Evolutionary conservation across 2,888 invertebrate genomes (phyloP), one percentile per base, ranked within the genome.

Genomic region (Hydropsyche betteni): DNA sequence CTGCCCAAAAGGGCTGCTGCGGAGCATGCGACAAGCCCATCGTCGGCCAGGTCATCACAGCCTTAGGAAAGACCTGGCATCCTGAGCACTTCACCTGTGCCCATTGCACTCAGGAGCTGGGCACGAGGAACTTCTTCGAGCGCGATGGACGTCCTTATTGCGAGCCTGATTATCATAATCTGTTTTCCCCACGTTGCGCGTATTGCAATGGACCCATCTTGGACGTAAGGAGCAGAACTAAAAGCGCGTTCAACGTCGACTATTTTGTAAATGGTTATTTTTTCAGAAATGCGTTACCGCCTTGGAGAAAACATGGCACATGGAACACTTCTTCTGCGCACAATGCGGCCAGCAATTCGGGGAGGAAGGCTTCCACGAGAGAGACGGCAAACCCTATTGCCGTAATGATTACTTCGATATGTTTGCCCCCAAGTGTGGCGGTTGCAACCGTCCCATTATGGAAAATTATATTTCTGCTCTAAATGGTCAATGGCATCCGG

Each of bases 1-100:
- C 98, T 80, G 97, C 98, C 82, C 98, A 99, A 85, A 99, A 99
- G 89, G 99, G 99, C 83, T 97, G 98, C 89, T 99, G 99, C 92
- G 97, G 92, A 84, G 97, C 97, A 81, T 99, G 99, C 89, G 96
- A 97, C 86, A 99, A 99, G 83, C 97, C 99, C 80, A 99, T 99
- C 86, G 97, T 99, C 78, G 99, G 99, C 81, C 98, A 98, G 92
- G 94, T 97, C 81, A 96, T 97, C 84, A 99, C 98, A 79, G 99
- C 99, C 24, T 85, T 99, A 84, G 99, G 98, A 74, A 95, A 97
- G 86, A 98, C 98, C 80, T 99, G 98, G 98, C 99, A 99, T 86
- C 98, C 98, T 68, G 99, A 99, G 87, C 99, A 99, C 86, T 99
- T 99, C 87, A 95, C 94, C 77, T 99, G 99, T 89, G 94, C 94